Evolutionary conservation across 2,797 vertebrate species (phyloP), one percentile per base, ranked within the genome.

Genomic region (Paedocypris micromegethes): DNA sequence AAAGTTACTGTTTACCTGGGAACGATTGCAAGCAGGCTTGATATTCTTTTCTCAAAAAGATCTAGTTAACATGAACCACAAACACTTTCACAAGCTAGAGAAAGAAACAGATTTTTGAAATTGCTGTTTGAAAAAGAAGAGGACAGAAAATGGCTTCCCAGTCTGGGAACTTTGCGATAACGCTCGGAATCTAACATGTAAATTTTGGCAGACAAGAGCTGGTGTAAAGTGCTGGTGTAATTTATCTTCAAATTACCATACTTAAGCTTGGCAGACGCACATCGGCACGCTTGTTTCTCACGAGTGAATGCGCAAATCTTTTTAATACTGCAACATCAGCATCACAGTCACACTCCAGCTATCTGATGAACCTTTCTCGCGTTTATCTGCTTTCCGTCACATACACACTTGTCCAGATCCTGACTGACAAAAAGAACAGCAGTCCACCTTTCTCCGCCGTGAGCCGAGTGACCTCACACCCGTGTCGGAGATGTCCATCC

Each of bases 211-310:
- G 23, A 23, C 38, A 44, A 75, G 51, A 58, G 52, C 62, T 58
- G 58, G 58, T 23, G 23, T 23, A 23, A 23, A 67, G 55, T 51
- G 47, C 62, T 72, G 46, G 58, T 70, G 56, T 67, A 40, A 74
- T 79, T 64, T 75, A 75, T 75, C 59, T 69, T 49, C 60, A 64
- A 59, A 75, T 73, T 51, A 57, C 44, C 62, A 42, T 44, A 55
- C 7, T 42, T 68, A 67, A 46, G n/a, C 7, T 40, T 37, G 40
- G 41, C 70, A 72, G 46, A 58, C 37, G 62, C 47, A 51, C 39
- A 57, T 42, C 50, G 46, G 40, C 38, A 68, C 44, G 46, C 44
- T 51, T 58, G 60, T 63, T 64, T 55, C 41, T 68, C 54, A 7
- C 38, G 8, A 55, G 48, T 3, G 50, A 40, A 5, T 39, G 40